Percentiles rank a stretch among this genome's conserved stretches.
Evolutionary conservation across 92 coral and sea anemone genomes (phyloP).

Genomic region (Montipora capitata): DNA sequence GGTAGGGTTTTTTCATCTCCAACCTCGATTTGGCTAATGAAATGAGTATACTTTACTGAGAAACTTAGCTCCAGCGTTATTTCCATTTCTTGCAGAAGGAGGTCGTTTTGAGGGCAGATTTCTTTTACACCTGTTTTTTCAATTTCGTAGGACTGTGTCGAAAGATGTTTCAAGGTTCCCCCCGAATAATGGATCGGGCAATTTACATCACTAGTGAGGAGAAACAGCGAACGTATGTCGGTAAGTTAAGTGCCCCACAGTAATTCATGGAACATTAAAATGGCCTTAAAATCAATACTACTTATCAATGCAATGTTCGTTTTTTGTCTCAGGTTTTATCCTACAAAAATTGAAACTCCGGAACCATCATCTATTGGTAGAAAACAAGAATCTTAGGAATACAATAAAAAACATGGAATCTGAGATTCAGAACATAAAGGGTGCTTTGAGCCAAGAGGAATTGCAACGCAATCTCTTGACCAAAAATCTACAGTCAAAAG

Average conservation of each 20-base stretch:
- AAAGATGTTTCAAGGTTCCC: not conserved
- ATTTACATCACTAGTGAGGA: not conserved
- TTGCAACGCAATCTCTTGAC: constrained; percentile 1
- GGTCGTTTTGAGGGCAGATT: not conserved
- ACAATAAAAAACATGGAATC: not conserved
- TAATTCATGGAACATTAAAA: no score
- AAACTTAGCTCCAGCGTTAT: no score
- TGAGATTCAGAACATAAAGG: not conserved
- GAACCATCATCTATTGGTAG: not conserved
- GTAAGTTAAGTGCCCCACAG: not conserved
- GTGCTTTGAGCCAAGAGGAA: constrained; percentile 10
- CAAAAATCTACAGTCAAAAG: not conserved
- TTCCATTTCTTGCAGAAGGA: no score
- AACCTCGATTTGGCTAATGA: not conserved
- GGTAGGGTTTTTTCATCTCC: not conserved
- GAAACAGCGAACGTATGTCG: not conserved
- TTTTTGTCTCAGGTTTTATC: not conserved
- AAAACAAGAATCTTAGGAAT: not conserved
- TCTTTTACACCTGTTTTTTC: not conserved
- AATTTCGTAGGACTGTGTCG: not conserved
- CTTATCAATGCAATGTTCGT: no score
- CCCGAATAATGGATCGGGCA: not conserved
- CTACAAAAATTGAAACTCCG: not conserved
- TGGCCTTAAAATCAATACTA: no score
- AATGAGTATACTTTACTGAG: no score